Evolutionary conservation across 2,888 invertebrate genomes (phyloP).

Genomic region (Lithophane socia): DNA sequence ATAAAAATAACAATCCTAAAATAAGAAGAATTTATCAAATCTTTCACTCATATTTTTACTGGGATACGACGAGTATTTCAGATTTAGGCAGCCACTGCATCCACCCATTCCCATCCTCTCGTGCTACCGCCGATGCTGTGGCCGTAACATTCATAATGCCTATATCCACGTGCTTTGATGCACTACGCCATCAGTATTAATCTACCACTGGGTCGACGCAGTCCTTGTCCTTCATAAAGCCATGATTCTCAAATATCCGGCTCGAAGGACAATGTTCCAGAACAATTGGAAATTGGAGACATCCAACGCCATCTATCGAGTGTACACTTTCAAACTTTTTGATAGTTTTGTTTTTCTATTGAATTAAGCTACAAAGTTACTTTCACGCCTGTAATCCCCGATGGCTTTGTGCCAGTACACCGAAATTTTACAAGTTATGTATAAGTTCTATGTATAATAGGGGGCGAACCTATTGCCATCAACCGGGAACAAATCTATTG

Average conservation of each 20-base stretch:
- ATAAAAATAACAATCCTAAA: not conserved
- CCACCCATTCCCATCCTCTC: not conserved
- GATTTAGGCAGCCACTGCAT: not conserved
- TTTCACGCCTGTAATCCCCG: too few relatives aligned
- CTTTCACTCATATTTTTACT: not conserved
- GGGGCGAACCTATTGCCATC: too few relatives aligned
- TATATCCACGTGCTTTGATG: not conserved
- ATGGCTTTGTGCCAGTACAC: too few relatives aligned
- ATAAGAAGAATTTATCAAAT: not conserved
- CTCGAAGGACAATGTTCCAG: slow-evolving; percentile 4
- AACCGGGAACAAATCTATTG: too few relatives aligned
- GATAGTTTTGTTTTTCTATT: not conserved
- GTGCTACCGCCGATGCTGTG: not conserved
- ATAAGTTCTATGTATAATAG: too few relatives aligned
- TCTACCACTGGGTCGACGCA: not conserved
- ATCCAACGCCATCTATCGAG: too few relatives aligned
- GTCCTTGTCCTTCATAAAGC: not conserved
- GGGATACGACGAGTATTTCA: too few relatives aligned
- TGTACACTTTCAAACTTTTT: too few relatives aligned
- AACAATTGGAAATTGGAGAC: not conserved
- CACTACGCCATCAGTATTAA: not conserved
- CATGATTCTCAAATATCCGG: not conserved
- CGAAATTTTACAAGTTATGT: too few relatives aligned
- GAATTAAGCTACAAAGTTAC: too few relatives aligned
- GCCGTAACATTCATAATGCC: not conserved